Evolutionary conservation across 2,888 invertebrate genomes (phyloP).

Genomic region (Carcina quercana): DNA sequence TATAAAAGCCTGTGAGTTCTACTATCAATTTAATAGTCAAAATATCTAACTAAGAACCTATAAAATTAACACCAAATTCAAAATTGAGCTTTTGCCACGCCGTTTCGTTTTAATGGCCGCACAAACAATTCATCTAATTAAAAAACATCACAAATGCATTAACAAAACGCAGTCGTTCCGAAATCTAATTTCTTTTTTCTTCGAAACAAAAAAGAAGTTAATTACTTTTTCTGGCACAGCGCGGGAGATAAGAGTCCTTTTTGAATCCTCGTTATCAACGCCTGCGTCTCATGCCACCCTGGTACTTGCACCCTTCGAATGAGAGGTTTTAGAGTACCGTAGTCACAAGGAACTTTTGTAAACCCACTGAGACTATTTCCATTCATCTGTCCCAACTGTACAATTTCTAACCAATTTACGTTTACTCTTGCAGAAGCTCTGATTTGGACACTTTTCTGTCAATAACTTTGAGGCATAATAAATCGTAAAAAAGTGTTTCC

Average conservation of each 20-base stretch:
- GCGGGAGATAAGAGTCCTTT: conserved; percentile 54
- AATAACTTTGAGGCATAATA: too few relatives aligned
- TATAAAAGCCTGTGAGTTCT: too few relatives aligned
- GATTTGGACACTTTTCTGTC: too few relatives aligned
- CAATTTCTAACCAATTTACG: too few relatives aligned
- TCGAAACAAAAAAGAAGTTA: conserved; percentile 56
- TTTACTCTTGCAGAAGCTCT: too few relatives aligned
- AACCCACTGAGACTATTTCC: too few relatives aligned
- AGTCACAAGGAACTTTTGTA: too few relatives aligned
- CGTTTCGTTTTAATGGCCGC: conserved; percentile 4
- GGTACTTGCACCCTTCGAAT: conserved; percentile 55
- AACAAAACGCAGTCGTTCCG: conserved; percentile 39
- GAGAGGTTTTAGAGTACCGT: conserved; percentile 32
- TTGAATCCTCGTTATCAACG: conserved; percentile 62
- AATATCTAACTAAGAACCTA: background rate
- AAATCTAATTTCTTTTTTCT: conserved; percentile 55
- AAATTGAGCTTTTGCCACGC: conserved; percentile 14
- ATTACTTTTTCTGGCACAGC: conserved; percentile 64
- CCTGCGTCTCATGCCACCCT: conserved; percentile 34
- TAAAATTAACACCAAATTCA: background rate
- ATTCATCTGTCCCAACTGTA: too few relatives aligned
- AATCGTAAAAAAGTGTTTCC: too few relatives aligned
- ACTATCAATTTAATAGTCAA: background rate
- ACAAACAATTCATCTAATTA: conserved; percentile 43
- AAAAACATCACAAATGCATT: conserved; percentile 59